Conservation (phyloP, 2,888 invertebrate genomes). For the Cabera pusaria region DNA sequence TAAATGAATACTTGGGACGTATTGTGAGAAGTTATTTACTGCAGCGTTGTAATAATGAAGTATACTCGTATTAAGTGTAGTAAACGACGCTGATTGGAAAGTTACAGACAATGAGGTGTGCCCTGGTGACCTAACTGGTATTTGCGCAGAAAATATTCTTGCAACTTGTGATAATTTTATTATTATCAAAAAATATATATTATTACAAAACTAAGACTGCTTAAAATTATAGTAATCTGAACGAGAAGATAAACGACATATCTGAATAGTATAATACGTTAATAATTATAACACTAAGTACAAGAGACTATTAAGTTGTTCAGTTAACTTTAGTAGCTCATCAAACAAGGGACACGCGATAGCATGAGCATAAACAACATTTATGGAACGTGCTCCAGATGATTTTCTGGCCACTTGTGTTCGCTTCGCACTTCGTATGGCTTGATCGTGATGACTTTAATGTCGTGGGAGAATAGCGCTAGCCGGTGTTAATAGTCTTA, state of each 20-base stretch:
- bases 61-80: too few species aligned
- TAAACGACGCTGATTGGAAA: constrained; percentile 39
- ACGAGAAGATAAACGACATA: constrained; percentile 17
- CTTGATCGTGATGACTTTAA: constrained; percentile 16
- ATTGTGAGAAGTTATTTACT: constrained; percentile 7
- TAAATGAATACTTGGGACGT: constrained; percentile 9
- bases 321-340: constrained; percentile 49
- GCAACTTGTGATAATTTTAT: too few species aligned
- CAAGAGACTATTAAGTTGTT: constrained; percentile 44
- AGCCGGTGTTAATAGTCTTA: constrained; percentile 22
- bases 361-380: constrained; percentile 52
- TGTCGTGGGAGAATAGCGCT: constrained; percentile 26
- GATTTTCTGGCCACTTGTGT: constrained; percentile 36
- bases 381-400: constrained; percentile 33
- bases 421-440: constrained; percentile 21
- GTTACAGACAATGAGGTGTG: constrained; percentile 41
- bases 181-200: constrained; percentile 7
- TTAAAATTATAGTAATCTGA: constrained; percentile 22
- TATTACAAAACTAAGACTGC: too few species aligned
- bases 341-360: constrained; percentile 58
- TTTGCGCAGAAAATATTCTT: constrained; percentile 12
- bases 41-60: too few species aligned
- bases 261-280: constrained; percentile 26
- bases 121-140: constrained; percentile 44
- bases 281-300: constrained; percentile 31